Evolutionary conservation across 2,888 invertebrate genomes (phyloP).

Genomic region (Ischnura elegans): DNA sequence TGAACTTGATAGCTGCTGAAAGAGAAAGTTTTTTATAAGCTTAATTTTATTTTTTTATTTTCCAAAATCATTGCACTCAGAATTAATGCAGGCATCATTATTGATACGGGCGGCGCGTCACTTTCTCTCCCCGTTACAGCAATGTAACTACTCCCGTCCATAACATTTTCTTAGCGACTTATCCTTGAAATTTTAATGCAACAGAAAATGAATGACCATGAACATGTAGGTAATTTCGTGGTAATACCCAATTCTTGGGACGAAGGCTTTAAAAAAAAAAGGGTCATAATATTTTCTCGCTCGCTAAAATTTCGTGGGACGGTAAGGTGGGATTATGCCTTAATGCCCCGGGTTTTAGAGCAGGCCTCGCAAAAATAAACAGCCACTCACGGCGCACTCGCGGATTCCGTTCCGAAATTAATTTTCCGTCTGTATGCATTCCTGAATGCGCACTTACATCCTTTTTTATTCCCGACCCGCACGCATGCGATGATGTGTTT

Average conservation of each 20-base stretch:
- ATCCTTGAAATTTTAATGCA: not conserved
- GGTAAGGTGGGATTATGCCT: not conserved
- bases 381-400: not conserved
- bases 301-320: not conserved
- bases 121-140: too few relatives aligned
- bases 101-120: too few relatives aligned
- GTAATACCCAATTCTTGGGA: not conserved
- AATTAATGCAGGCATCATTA: too few relatives aligned
- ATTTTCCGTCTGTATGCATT: slow-evolving; percentile 18
- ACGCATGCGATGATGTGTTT: not conserved
- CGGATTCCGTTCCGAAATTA: not conserved
- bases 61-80: too few relatives aligned
- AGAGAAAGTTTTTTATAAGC: too few relatives aligned
- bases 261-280: not conserved
- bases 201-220: not conserved
- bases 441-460: not conserved
- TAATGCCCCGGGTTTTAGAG: not conserved
- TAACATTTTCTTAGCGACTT: not conserved
- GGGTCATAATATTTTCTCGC: not conserved
- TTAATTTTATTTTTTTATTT: too few relatives aligned
- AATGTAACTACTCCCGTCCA: not conserved
- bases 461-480: not conserved
- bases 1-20: too few relatives aligned
- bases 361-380: not conserved
- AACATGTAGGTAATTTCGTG: too few relatives aligned